Evolutionary conservation across 2,113 vertebrate species (phyloP).

Genomic region (Campylorhamphus procurvoides): DNA sequence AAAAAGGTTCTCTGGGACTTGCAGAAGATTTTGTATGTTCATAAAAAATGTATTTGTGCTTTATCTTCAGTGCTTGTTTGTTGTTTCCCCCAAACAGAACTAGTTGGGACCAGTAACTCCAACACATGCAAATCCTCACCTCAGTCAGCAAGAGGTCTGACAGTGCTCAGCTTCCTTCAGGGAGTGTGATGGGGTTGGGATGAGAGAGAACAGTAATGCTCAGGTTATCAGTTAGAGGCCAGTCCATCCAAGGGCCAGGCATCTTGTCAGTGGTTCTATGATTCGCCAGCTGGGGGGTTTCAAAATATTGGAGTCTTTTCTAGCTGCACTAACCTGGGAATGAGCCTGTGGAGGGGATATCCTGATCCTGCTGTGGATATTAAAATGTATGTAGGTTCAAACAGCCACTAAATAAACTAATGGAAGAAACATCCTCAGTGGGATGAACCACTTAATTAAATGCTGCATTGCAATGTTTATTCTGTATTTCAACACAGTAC

Average conservation of each 20-base stretch:
- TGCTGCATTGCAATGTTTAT: not conserved
- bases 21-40: not conserved
- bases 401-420: not conserved
- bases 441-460: not conserved
- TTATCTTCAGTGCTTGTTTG: constrained; percentile 21
- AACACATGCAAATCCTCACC: not conserved
- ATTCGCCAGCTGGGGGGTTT: not conserved
- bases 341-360: not conserved
- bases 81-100: constrained; percentile 23
- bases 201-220: not conserved
- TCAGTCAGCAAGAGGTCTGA: not conserved
- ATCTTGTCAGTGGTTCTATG: not conserved
- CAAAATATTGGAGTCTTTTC: not conserved
- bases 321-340: not conserved
- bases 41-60: not conserved
- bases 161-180: not conserved
- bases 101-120: not conserved
- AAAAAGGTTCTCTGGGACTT: not conserved
- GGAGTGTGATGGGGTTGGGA: not conserved
- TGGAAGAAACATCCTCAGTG: not conserved
- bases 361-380: not conserved
- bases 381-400: not conserved
- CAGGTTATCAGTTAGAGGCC: not conserved
- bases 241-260: not conserved
- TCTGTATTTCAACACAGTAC: not conserved